Evolutionary conservation across 2,113 vertebrate genomes (phyloP), one percentile per base, ranked within the genome.

Genomic region (Notarius quadriscutis): DNA sequence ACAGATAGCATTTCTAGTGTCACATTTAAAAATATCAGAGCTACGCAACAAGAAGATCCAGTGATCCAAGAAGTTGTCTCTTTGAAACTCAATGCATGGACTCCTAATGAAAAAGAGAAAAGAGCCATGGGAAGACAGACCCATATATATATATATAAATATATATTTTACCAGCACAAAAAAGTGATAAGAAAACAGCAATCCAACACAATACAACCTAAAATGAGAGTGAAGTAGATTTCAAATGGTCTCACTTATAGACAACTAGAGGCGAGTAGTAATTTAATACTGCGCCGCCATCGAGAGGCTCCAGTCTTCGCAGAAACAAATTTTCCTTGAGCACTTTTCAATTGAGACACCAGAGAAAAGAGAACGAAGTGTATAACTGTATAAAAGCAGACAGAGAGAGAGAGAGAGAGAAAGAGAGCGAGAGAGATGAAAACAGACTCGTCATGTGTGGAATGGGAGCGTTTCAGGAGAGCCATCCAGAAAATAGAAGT

Each of bases 401-500:
- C 4, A 78, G 75, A 78, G 9, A 53, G n/a, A 63, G 51, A 78
- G 55, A 62, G 79, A 63, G 57, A 58, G 58, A 63, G 72, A 41
- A 14, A 62, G 41, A 77, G 22, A 17, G 84, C 6, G 18, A 60
- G 50, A 30, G 78, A 48, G 18, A 71, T 72, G 86, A 84, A 86
- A 77, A 91, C 82, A 67, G 79, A 83, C 85, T 50, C 30, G 63
- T 25, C 85, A 80, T 67, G 86, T 83, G 69, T 80, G 87, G 18
- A 72, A 82, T 69, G 48, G 81, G 90, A 87, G 81, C 86, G 41
- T 90, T 92, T 90, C 48, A 91, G 89, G 75, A 92, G 86, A 92
- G 89, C 86, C 92, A 92, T 90, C 92, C 93, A 93, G 93, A 94
- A 95, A 95, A 95, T 95, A 90, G 92, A 91, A 94, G 91, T 92